These are phyloP conservation scores for Miltochrista miniata DNA, from an alignment of 2,888 invertebrate species.

Conservation along the genomic window DNA sequence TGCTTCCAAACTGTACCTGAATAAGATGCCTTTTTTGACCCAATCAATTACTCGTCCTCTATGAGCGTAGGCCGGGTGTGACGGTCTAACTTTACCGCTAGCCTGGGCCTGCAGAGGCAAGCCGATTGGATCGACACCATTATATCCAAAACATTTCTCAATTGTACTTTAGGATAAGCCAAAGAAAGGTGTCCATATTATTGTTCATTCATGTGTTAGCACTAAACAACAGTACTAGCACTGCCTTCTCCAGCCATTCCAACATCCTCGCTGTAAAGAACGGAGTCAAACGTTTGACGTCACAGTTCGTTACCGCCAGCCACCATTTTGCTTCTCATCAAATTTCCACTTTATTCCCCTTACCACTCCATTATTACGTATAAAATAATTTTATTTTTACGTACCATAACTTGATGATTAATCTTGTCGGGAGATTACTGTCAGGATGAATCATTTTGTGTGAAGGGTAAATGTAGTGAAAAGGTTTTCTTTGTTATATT, in stretches of 20 bases:
- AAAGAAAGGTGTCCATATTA: too few species aligned
- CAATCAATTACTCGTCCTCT: too few species aligned
- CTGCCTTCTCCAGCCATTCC: slow-evolving; percentile 10
- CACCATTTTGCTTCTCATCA: slow-evolving; percentile 54
- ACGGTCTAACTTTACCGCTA: too few species aligned
- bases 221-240: background rate
- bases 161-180: too few species aligned
- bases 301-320: slow-evolving; percentile 57
- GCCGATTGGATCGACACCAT: too few species aligned
- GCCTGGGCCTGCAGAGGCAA: too few species aligned
- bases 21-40: too few species aligned
- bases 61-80: too few species aligned
- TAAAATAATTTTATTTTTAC: slow-evolving; percentile 44
- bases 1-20: too few species aligned
- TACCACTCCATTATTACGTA: slow-evolving; percentile 40
- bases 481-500: slow-evolving; percentile 7
- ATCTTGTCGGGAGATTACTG: slow-evolving; percentile 27
- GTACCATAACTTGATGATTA: slow-evolving; percentile 29
- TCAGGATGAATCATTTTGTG: slow-evolving; percentile 15
- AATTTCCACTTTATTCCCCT: slow-evolving; percentile 60
- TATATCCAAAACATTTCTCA: too few species aligned
- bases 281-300: slow-evolving; percentile 50
- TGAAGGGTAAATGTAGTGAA: slow-evolving; percentile 2
- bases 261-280: slow-evolving; percentile 32
- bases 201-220: background rate